Conservation (phyloP, 2,113 vertebrate genomes). For the Ascaphus truei region DNA sequence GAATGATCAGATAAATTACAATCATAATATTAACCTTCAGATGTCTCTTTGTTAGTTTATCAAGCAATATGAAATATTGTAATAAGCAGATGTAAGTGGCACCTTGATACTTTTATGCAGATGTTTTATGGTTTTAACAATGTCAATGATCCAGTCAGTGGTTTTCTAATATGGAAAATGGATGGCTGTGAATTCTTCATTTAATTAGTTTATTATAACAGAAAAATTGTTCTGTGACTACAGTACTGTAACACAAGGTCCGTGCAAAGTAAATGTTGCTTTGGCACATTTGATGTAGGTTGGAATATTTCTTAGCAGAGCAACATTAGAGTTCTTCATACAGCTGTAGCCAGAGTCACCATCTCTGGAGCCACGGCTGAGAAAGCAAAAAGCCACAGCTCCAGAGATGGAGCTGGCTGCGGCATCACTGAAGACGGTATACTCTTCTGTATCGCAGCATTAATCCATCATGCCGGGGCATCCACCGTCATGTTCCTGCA, state of each 20-base stretch:
- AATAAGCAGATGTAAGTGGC: slow-evolving; percentile 53
- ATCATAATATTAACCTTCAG: slow-evolving; percentile 77
- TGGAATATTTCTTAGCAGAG: too few species aligned
- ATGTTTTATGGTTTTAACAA: slow-evolving; percentile 26
- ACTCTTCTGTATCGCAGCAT: too few species aligned
- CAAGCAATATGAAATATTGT: slow-evolving; percentile 62
- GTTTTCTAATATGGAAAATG: slow-evolving; percentile 29
- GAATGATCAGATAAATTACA: slow-evolving; percentile 78
- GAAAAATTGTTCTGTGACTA: slow-evolving; percentile 1
- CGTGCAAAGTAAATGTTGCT: too few species aligned
- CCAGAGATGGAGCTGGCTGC: too few species aligned
- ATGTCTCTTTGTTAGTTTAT: slow-evolving; percentile 70
- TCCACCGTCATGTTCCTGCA: too few species aligned
- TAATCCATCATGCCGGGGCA: too few species aligned
- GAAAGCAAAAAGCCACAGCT: too few species aligned
- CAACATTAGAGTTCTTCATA: too few species aligned
- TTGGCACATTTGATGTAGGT: too few species aligned
- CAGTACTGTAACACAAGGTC: not conserved
- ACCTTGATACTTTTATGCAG: slow-evolving; percentile 13
- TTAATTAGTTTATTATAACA: slow-evolving; percentile 25
- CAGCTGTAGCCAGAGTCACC: too few species aligned
- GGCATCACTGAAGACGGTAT: too few species aligned
- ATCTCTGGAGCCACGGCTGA: too few species aligned
- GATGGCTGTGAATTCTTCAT: slow-evolving; percentile 11
- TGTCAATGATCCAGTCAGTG: slow-evolving; percentile 17